Conservation (phyloP, 2,113 vertebrate genomes). For the Sakesphorus luctuosus region DNA sequence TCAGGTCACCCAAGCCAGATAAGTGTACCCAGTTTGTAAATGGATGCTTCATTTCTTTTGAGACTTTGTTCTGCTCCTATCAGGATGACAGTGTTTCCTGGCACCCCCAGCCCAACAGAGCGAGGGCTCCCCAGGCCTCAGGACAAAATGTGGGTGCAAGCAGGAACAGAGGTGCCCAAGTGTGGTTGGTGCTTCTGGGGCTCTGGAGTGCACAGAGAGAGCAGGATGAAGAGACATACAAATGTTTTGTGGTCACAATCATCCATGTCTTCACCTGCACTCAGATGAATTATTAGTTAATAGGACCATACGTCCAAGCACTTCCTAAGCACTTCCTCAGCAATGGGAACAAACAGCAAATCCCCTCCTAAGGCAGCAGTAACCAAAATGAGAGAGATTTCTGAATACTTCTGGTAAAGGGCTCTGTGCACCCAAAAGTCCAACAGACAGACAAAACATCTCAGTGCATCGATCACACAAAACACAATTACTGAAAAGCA, state of each 20-base stretch:
- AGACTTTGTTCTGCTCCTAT: not conserved
- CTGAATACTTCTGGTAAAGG: not conserved
- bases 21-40: not conserved
- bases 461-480: not conserved
- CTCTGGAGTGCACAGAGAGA: not conserved
- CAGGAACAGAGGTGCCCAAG: not conserved
- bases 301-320: not conserved
- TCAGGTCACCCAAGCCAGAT: not conserved
- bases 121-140: not conserved
- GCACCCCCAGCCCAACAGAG: not conserved
- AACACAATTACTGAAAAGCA: slow-evolving; percentile 36
- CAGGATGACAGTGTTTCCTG: not conserved
- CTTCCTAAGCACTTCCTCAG: not conserved
- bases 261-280: not conserved
- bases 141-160: not conserved
- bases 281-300: not conserved
- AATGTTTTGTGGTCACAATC: not conserved
- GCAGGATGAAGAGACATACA: fast-evolving
- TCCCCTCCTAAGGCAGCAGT: not conserved
- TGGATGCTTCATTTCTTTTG: not conserved
- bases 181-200: fast-evolving
- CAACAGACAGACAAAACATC: not conserved
- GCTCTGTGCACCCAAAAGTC: not conserved
- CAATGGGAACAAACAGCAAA: not conserved
- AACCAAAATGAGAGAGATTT: not conserved